These are phyloP conservation scores for Myotis myotis DNA, from an alignment of 2,797 vertebrate species.

Conservation along the genomic window DNA sequence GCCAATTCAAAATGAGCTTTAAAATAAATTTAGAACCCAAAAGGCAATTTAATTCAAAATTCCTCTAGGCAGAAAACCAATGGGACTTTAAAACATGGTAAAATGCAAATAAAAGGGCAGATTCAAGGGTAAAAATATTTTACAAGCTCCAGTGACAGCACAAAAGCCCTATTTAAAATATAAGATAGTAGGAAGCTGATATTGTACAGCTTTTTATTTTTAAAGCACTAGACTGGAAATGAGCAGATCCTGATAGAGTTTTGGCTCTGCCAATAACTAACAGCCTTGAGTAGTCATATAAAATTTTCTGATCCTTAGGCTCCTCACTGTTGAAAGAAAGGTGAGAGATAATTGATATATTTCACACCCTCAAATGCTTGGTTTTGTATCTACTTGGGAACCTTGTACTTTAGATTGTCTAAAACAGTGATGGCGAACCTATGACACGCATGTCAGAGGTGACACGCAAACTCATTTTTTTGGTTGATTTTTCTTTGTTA, in stretches of 20 bases:
- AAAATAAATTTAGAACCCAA: conserved; percentile 71
- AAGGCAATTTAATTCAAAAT: conserved; percentile 67
- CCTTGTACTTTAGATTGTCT: not conserved
- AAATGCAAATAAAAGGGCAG: conserved; percentile 70
- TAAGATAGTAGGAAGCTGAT: conserved; percentile 1
- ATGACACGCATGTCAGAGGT: too few species aligned
- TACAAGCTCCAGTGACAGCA: conserved; percentile 49
- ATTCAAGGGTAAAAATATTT: conserved; percentile 67
- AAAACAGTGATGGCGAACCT: not conserved
- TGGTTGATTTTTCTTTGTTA: too few species aligned
- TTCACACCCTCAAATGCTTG: not conserved
- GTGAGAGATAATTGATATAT: not conserved
- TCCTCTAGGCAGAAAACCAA: conserved; percentile 69
- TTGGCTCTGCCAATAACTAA: not conserved
- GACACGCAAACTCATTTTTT: too few species aligned
- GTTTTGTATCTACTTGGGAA: not conserved
- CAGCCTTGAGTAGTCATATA: not conserved
- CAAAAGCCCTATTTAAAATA: conserved; percentile 58
- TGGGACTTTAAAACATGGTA: conserved; percentile 53
- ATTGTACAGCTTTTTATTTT: not conserved
- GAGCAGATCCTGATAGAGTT: not conserved
- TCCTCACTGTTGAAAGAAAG: not conserved
- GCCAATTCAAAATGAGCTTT: conserved; percentile 65
- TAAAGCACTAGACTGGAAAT: not conserved
- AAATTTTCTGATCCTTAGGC: not conserved